Conservation (phyloP, 1,140 invertebrate genomes). For the Macrosteles quadrilineatus region DNA sequence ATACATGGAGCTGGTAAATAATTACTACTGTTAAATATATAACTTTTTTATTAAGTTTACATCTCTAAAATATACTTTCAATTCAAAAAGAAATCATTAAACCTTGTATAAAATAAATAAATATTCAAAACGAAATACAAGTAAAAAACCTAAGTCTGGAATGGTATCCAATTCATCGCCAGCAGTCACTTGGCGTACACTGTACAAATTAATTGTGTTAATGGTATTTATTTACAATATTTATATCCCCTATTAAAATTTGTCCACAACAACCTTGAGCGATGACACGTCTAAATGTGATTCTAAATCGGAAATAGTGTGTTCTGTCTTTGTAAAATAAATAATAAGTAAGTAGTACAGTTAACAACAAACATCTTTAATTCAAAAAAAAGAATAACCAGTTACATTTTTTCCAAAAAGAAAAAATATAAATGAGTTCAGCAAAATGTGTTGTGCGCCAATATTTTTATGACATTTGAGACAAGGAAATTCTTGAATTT, state of each 20-base stretch:
- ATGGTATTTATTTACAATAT: conserved; percentile 20
- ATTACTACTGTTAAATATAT: no score
- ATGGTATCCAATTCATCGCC: conserved; percentile 13
- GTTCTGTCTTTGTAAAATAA: background rate
- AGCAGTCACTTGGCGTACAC: conserved; percentile 2
- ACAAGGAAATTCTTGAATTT: conserved; percentile 4
- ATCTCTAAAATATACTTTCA: no score
- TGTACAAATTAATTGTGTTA: background rate
- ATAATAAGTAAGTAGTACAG: background rate
- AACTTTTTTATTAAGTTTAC: no score
- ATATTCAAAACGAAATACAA: background rate
- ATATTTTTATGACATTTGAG: background rate
- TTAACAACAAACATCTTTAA: background rate
- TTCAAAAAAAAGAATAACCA: conserved; percentile 4
- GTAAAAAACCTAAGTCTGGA: conserved; percentile 11
- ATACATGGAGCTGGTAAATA: no score
- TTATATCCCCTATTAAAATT: conserved; percentile 7
- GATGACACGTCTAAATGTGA: background rate
- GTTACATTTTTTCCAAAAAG: background rate
- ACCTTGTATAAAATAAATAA: no score
- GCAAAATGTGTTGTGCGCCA: conserved; percentile 16
- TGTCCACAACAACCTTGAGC: conserved; percentile 15
- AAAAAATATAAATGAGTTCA: background rate
- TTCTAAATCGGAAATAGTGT: background rate
- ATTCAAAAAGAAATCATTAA: no score